Conservation (phyloP, 2,113 vertebrate genomes). For the Zeus faber region DNA sequence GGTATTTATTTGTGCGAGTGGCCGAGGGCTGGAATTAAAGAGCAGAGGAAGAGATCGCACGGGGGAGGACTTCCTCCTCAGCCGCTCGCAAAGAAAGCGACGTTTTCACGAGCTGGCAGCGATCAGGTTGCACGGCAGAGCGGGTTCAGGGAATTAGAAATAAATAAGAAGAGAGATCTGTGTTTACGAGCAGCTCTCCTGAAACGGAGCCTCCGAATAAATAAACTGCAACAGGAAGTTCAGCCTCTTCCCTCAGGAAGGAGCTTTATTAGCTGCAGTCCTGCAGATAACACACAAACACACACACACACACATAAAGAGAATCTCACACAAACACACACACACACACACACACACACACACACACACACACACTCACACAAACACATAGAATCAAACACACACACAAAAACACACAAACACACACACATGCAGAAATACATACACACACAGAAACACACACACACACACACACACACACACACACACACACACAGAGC, state of each 20-base stretch:
- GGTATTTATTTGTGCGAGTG: constrained; percentile 84
- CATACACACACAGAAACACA: background rate
- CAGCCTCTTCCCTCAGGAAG: constrained; percentile 70
- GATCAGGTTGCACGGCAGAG: constrained; percentile 76
- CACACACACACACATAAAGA: background rate
- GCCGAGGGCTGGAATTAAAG: constrained; percentile 74
- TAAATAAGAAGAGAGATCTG: constrained; percentile 70
- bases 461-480: constrained; percentile 4
- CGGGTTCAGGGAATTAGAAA: constrained; percentile 74
- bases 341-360: background rate
- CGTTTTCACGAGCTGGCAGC: constrained; percentile 70
- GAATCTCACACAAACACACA: background rate
- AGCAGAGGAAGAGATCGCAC: constrained; percentile 40
- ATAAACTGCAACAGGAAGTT: constrained; percentile 80
- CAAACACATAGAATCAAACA: background rate
- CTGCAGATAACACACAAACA: constrained; percentile 68
- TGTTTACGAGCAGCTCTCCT: constrained; percentile 75
- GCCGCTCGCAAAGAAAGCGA: constrained; percentile 47
- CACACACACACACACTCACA: background rate
- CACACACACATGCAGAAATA: background rate
- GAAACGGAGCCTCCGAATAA: constrained; percentile 73
- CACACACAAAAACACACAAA: background rate
- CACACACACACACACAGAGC: constrained; percentile 1
- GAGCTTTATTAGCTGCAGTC: constrained; percentile 78
- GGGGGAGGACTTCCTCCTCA: constrained; percentile 62